Evolutionary conservation across 2,797 vertebrate genomes (phyloP), one percentile per base, ranked within the genome.

Genomic region (Esox masquinongy): DNA sequence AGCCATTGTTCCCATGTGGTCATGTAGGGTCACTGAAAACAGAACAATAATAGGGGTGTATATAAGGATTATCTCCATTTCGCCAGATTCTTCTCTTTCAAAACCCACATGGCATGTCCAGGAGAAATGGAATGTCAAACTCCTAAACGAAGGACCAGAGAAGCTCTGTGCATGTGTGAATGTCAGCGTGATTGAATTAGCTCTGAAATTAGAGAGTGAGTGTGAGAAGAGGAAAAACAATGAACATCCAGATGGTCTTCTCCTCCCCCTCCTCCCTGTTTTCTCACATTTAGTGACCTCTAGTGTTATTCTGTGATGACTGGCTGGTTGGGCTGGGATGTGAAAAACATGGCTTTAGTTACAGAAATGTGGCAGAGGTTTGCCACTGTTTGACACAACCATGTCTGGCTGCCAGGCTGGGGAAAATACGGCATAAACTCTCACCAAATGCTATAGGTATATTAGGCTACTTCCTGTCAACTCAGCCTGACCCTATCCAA

Each of bases 231-330:
- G 26, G 72, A 49, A 19, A 82, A 63, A 76, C 72, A 72, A 74
- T 86, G 79, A 76, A 85, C 77, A 76, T 77, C 74, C 81, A 87
- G 85, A 89, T 84, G 86, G 78, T 82, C 53, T n/a, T 34, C 22
- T 50, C 61, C 31, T 74, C 67, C 9, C n/a, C n/a, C n/a, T n/a
- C n/a, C n/a, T 50, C 71, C 19, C 31, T 47, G 24, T 17, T 22
- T 49, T 4, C 17, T 34, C 49, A 11, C 50, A 22, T 50, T 56
- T 29, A 53, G 24, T n/a, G 5, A n/a, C n/a, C 22, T 53, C 15
- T 34, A 63, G 22, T 24, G 11, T 29, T 59, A 59, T n/a, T 59
- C 26, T 3, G 59, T 63, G 24, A 22, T 9, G 24, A 63, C 22
- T 7, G 59, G 12, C 59, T 12, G 22, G 59, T 24, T 26, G 56